These are phyloP conservation scores for Papilio machaon DNA, from an alignment of 1,140 invertebrate species.

Conservation along the genomic window DNA sequence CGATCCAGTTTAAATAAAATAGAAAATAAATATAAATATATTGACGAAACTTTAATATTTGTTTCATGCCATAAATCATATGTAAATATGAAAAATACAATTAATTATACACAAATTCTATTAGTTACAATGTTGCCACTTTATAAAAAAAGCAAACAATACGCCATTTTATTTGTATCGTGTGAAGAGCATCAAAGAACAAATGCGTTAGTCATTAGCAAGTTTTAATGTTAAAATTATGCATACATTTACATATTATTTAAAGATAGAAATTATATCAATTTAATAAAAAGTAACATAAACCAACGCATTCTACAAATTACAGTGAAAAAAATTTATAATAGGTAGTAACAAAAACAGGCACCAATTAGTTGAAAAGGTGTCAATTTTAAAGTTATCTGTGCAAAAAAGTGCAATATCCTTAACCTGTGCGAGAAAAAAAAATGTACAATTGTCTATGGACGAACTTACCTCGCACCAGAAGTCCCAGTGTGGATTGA, in stretches of 20 bases:
- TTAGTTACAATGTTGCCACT: background rate
- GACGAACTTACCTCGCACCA: slow-evolving; percentile 92
- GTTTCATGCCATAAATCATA: background rate
- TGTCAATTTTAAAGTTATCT: slow-evolving; percentile 30
- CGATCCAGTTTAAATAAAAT: background rate
- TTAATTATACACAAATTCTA: background rate
- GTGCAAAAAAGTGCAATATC: slow-evolving; percentile 43
- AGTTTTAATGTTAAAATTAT: background rate
- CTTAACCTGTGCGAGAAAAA: slow-evolving; percentile 45
- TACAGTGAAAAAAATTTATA: slow-evolving; percentile 20
- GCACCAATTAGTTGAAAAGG: slow-evolving; percentile 35
- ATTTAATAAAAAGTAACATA: background rate
- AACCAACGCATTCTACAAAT: slow-evolving; percentile 11
- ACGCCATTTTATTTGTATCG: background rate
- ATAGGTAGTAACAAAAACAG: slow-evolving; percentile 17
- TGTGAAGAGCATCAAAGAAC: background rate
- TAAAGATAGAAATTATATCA: background rate
- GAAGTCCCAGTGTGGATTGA: slow-evolving; percentile 97
- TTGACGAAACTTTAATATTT: background rate
- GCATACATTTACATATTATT: too few relatives aligned
- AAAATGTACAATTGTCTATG: slow-evolving; percentile 22
- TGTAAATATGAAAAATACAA: background rate
- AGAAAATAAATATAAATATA: background rate
- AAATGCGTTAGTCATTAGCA: background rate
- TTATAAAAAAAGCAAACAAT: slow-evolving; percentile 34